These are phyloP conservation scores for Chaetorhynchus papuensis DNA, from an alignment of 2,113 vertebrate genomes.

Conservation along the genomic window DNA sequence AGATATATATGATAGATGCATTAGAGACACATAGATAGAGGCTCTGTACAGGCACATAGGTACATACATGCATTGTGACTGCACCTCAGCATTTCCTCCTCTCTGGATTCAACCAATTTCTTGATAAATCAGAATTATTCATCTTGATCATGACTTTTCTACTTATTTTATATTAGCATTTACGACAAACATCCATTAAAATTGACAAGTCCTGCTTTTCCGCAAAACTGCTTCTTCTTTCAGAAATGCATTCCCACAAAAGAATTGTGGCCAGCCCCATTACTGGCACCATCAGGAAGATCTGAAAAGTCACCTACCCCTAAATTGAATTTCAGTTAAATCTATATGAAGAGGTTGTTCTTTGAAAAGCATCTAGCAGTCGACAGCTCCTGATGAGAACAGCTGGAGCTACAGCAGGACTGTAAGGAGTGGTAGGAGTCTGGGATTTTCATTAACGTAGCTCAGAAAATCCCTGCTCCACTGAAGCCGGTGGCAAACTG, in stretches of 20 bases:
- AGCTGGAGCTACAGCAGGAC: conserved; percentile 11
- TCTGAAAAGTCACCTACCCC: background rate
- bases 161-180: background rate
- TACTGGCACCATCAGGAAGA: background rate
- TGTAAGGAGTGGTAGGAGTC: background rate
- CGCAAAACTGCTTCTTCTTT: background rate
- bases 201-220: background rate
- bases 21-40: fast-evolving
- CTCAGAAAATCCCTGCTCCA: background rate
- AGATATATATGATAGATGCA: fast-evolving
- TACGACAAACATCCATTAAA: background rate
- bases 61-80: fast-evolving
- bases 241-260: background rate
- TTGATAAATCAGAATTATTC: background rate
- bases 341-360: background rate
- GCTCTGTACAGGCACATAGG: background rate
- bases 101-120: background rate
- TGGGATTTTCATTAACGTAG: background rate
- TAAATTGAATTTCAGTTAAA: background rate
- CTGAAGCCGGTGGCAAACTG: background rate
- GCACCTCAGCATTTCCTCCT: background rate
- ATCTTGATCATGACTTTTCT: background rate
- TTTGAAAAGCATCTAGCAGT: background rate
- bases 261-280: background rate
- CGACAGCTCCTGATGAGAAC: conserved; percentile 32